These are phyloP conservation scores for Diarsia brunnea DNA, from an alignment of 2,888 invertebrate species.

Conservation along the genomic window DNA sequence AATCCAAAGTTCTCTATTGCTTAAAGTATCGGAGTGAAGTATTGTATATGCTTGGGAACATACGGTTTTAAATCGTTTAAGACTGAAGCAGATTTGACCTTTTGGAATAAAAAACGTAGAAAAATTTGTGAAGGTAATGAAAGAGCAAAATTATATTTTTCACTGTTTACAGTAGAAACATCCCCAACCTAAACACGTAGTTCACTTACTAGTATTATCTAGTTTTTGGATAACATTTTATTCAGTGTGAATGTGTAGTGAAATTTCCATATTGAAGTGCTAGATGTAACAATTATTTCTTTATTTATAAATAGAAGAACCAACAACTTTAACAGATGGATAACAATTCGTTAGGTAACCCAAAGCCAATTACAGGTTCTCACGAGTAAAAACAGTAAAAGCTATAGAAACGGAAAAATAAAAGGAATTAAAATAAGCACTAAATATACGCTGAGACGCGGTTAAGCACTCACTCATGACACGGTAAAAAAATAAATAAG, in stretches of 20 bases:
- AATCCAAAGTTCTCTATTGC: slow-evolving; percentile 40
- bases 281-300: too few species aligned
- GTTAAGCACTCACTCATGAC: too few species aligned
- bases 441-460: too few species aligned
- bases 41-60: slow-evolving; percentile 10
- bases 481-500: too few species aligned
- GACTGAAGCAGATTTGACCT: slow-evolving; percentile 54
- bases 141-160: slow-evolving; percentile 10
- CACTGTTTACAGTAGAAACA: background rate
- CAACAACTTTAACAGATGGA: too few species aligned
- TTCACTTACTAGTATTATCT: background rate
- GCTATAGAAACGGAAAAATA: too few species aligned
- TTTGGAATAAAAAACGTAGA: slow-evolving; percentile 30
- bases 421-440: too few species aligned
- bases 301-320: too few species aligned
- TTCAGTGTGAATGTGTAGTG: background rate
- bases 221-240: background rate
- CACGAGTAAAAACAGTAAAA: too few species aligned
- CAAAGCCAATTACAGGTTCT: too few species aligned
- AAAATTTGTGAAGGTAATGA: background rate
- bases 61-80: slow-evolving; percentile 52
- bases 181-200: slow-evolving; percentile 18
- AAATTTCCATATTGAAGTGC: background rate
- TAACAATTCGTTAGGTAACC: too few species aligned
- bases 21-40: slow-evolving; percentile 30